Evolutionary conservation across 2,888 invertebrate species (phyloP), one percentile per base, ranked within the genome.

Genomic region (Eilema depressum): DNA sequence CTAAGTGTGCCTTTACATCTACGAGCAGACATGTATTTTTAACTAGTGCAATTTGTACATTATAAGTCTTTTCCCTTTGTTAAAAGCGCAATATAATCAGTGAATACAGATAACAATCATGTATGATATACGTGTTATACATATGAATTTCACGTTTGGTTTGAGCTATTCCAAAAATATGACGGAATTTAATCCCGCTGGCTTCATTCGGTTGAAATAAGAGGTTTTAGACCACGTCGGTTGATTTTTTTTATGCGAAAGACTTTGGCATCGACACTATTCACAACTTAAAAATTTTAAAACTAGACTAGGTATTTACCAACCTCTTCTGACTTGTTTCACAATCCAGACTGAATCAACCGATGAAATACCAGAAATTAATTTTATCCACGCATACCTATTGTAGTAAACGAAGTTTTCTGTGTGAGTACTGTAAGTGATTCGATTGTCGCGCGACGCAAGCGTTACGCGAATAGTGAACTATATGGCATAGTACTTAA

Each of bases 251-350:
- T 20, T 53, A n/a, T 53, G 53, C 53, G 10, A 53, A 53, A 53
- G 53, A 53, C 53, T 53, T 53, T 53, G 53, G 53, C 53, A 53
- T 53, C 53, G n/a, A 53, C n/a, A 53, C 53, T 53, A 53, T 53
- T 53, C 53, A n/a, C 53, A 53, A n/a, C 53, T 53, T 53, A 53
- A 53, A n/a, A 20, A 53, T 10, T 53, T 47, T 53, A 53, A 20
- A 53, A 53, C 53, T 53, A 53, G 53, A 53, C 53, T 53, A 53
- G 53, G 53, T 53, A 53, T 53, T 53, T n/a, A 20, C 20, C 20
- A 53, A n/a, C 53, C 53, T n/a, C 53, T 53, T 20, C 20, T n/a
- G 53, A 53, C 53, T 53, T 53, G 53, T 53, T n/a, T 7, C n/a
- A 47, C 47, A 53, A 53, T 53, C 53, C n/a, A 53, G 53, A 53